phyloP scores from a whole-genome alignment of 2,888 invertebrate species.

The Drosophila pegasa region DNA sequence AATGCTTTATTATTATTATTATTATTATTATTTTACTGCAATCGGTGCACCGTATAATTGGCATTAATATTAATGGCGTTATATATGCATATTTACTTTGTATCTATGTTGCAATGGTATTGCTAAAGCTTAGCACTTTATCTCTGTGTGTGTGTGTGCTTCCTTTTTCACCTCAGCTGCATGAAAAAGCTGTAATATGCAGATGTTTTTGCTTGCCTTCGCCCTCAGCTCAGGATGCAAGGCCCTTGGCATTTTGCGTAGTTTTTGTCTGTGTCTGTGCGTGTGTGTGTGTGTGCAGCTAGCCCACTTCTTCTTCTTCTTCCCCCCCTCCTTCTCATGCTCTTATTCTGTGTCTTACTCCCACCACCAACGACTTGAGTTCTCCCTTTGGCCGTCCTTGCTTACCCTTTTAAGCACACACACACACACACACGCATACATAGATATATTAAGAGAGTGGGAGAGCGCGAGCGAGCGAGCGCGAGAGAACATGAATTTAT shows the following conservation, averaged over 20 bases:
- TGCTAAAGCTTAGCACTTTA: constrained; percentile 8
- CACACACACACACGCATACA: constrained; percentile 24
- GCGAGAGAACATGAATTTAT: constrained; percentile 69
- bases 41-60: not conserved
- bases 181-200: constrained; percentile 19
- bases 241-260: constrained; percentile 59
- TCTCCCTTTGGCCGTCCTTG: constrained; percentile 49
- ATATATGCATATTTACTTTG: too few species aligned
- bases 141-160: not conserved
- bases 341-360: not conserved
- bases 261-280: too few species aligned
- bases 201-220: constrained; percentile 25
- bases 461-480: constrained; percentile 6
- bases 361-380: constrained; percentile 5
- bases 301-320: not conserved
- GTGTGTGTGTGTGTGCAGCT: constrained; percentile 1
- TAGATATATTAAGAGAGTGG: constrained; percentile 14
- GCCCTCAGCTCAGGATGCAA: constrained; percentile 46
- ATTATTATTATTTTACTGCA: not conserved
- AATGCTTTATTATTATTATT: too few species aligned
- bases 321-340: not conserved
- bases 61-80: not conserved
- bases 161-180: constrained; percentile 23
- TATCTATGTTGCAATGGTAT: not conserved
- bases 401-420: constrained; percentile 44